phyloP scores from a whole-genome alignment of 2,888 invertebrate genomes.

The Troilus luridus region DNA sequence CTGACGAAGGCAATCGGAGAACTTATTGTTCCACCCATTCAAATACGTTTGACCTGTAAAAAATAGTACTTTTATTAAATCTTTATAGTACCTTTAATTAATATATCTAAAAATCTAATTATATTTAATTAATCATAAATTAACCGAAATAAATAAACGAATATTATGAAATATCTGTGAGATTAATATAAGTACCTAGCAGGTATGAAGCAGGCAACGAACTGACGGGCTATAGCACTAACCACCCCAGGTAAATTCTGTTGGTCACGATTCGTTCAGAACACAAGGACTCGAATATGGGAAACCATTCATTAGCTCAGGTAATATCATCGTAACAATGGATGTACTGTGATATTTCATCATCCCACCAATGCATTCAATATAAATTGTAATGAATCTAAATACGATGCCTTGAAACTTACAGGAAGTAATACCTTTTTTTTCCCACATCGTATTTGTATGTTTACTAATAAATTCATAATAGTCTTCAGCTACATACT shows the following conservation, averaged over 20 bases:
- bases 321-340: not conserved
- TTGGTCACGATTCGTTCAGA: not conserved
- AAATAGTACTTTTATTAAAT: not conserved
- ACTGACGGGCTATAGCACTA: not conserved
- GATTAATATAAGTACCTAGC: not conserved
- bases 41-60: not conserved
- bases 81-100: too few relatives aligned
- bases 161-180: not conserved
- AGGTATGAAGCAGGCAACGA: not conserved
- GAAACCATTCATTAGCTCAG: not conserved
- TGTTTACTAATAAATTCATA: not conserved
- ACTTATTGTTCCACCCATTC: conserved; percentile 3
- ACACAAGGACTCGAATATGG: not conserved
- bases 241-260: not conserved
- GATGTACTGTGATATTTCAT: not conserved
- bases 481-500: not conserved
- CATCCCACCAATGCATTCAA: not conserved
- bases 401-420: not conserved
- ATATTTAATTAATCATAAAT: not conserved
- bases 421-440: not conserved
- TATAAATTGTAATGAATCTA: not conserved
- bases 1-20: not conserved
- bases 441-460: not conserved
- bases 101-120: too few relatives aligned
- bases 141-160: not conserved